Percentiles rank a stretch among this genome's conserved stretches.
Conservation (phyloP, 2,888 invertebrate species). For the Autographa pulchrina region DNA sequence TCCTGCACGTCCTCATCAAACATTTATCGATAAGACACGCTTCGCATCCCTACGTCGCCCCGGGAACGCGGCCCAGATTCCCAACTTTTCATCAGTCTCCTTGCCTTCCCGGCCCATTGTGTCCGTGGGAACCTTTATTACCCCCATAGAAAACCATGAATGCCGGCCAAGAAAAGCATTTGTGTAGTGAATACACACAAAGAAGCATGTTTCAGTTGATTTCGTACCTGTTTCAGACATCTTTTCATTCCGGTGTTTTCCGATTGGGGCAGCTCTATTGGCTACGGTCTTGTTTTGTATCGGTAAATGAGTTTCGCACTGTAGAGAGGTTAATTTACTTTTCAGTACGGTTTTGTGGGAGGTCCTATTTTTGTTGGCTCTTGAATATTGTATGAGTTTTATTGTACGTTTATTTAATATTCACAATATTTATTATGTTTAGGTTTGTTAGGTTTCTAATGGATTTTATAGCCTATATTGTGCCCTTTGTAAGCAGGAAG, state of each 20-base stretch:
- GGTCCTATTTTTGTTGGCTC: slow-evolving; percentile 42
- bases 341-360: slow-evolving; percentile 75
- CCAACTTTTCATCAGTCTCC: slow-evolving; percentile 87
- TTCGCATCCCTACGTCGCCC: slow-evolving; percentile 75
- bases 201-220: slow-evolving; percentile 72
- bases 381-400: slow-evolving; percentile 31
- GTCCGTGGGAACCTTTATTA: slow-evolving; percentile 89
- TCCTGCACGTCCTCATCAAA: slow-evolving; percentile 34
- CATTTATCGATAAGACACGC: slow-evolving; percentile 63
- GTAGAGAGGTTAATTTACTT: slow-evolving; percentile 82
- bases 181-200: slow-evolving; percentile 87
- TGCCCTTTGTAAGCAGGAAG: not conserved
- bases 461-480: not conserved
- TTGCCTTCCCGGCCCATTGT: slow-evolving; percentile 85
- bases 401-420: slow-evolving; percentile 26
- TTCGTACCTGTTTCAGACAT: slow-evolving; percentile 67
- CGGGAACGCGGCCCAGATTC: slow-evolving; percentile 87
- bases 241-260: slow-evolving; percentile 83
- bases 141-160: slow-evolving; percentile 88
- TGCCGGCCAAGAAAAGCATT: slow-evolving; percentile 87
- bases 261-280: slow-evolving; percentile 80
- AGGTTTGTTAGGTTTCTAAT: not conserved
- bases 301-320: slow-evolving; percentile 86
- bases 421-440: not conserved
- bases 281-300: slow-evolving; percentile 81